phyloP scores from a whole-genome alignment of 2,888 invertebrate species.

The Melieria crassipennis region DNA sequence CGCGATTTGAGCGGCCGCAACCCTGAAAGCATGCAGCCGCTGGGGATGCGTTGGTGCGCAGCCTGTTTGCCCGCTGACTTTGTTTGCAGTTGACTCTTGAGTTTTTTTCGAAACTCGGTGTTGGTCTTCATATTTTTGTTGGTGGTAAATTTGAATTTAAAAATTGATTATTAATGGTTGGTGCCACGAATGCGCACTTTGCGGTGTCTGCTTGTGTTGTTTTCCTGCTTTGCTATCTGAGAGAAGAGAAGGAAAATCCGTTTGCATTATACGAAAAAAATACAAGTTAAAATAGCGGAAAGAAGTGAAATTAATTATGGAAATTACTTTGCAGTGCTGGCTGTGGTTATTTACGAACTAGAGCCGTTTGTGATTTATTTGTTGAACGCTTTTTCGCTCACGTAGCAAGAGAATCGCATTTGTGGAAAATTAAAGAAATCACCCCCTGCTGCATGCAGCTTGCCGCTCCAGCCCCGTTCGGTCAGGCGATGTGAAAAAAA shows the following conservation, averaged over 20 bases:
- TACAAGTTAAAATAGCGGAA: constrained; percentile 47
- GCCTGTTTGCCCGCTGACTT: background rate
- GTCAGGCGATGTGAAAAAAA: constrained; percentile 26
- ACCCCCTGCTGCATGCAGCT: background rate
- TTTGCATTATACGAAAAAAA: constrained; percentile 44
- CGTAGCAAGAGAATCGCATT: background rate
- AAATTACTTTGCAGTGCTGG: constrained; percentile 52
- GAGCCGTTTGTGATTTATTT: constrained; percentile 41
- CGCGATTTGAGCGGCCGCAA: constrained; percentile 41
- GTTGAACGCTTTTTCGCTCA: background rate
- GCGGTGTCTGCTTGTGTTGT: constrained; percentile 14
- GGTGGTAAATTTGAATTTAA: constrained; percentile 26
- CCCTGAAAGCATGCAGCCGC: background rate
- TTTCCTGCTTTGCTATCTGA: constrained; percentile 35
- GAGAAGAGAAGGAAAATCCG: constrained; percentile 1
- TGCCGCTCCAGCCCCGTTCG: constrained; percentile 2
- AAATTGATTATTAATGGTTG: constrained; percentile 44
- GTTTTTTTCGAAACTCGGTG: constrained; percentile 9
- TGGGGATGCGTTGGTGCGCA: background rate
- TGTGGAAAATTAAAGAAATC: constrained; percentile 7
- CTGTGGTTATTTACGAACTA: constrained; percentile 46
- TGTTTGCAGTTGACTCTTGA: background rate
- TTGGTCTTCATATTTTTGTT: constrained; percentile 1
- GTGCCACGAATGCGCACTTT: background rate
- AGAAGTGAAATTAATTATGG: constrained; percentile 61